These are phyloP conservation scores for Platichthys stellatus DNA, from an alignment of 2,113 vertebrate species.

Conservation along the genomic window DNA sequence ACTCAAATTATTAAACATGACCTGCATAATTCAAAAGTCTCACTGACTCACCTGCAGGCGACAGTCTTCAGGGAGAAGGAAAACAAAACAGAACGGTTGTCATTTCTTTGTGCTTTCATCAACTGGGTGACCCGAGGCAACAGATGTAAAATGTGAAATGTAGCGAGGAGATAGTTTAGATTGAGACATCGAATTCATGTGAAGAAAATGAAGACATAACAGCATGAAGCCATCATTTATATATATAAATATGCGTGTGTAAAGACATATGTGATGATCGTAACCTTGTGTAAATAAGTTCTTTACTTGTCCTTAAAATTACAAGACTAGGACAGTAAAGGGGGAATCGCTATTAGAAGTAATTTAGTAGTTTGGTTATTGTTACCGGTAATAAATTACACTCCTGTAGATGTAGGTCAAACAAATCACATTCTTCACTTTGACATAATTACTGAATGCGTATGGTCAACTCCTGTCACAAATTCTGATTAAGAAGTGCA, in stretches of 20 bases:
- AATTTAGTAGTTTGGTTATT: constrained; percentile 41
- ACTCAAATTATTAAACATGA: constrained; percentile 10
- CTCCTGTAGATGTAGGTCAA: constrained; percentile 6
- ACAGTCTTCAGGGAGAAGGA: constrained; percentile 10
- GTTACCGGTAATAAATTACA: constrained; percentile 21
- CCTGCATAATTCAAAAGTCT: constrained; percentile 33
- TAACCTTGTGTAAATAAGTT: background rate
- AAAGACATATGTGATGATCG: constrained; percentile 5
- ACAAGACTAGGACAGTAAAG: background rate
- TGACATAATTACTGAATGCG: constrained; percentile 36
- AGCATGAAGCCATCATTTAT: background rate
- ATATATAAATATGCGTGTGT: background rate
- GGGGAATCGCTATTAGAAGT: background rate
- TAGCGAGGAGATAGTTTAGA: background rate
- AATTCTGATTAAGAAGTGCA: constrained; percentile 58
- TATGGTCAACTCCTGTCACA: constrained; percentile 20
- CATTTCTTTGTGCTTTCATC: constrained; percentile 63
- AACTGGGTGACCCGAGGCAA: constrained; percentile 26
- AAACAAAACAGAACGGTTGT: background rate
- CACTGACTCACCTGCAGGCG: background rate
- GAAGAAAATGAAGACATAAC: background rate
- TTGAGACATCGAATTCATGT: background rate
- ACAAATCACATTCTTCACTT: constrained; percentile 33
- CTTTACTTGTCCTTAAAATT: background rate
- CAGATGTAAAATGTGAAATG: constrained; percentile 6